Evolutionary conservation across 2,113 vertebrate genomes (phyloP).

Genomic region (Megalops atlanticus): DNA sequence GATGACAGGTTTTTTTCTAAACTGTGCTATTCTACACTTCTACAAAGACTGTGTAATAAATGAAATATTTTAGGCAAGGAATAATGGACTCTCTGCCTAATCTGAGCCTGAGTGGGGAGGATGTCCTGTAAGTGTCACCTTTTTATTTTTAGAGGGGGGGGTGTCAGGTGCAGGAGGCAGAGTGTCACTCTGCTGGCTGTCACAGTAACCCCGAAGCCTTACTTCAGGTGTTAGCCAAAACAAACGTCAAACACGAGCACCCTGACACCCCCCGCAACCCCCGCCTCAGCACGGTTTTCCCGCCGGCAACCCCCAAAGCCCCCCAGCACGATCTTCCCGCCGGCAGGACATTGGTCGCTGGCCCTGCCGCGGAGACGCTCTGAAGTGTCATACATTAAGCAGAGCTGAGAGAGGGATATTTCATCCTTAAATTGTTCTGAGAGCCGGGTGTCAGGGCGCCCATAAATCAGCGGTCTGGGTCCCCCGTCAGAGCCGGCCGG

Average conservation of each 20-base stretch:
- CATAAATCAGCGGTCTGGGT: slow-evolving; percentile 69
- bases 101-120: no score
- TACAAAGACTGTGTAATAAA: background rate
- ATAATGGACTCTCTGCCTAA: no score
- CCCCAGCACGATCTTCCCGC: no score
- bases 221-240: background rate
- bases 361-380: background rate
- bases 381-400: slow-evolving; percentile 54
- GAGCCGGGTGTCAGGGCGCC: slow-evolving; percentile 60
- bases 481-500: slow-evolving; percentile 39
- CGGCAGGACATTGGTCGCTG: slow-evolving; percentile 5
- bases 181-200: background rate
- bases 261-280: background rate
- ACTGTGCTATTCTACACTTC: no score
- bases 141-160: background rate
- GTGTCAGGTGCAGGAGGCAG: no score
- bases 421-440: slow-evolving; percentile 73
- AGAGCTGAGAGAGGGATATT: slow-evolving; percentile 57
- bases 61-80: background rate
- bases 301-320: no score
- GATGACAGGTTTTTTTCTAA: no score
- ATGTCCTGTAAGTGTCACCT: no score
- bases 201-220: background rate
- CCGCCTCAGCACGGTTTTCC: no score
- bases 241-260: slow-evolving; percentile 27